phyloP scores from a whole-genome alignment of 2,888 invertebrate species.

The Drosophila ochracea region DNA sequence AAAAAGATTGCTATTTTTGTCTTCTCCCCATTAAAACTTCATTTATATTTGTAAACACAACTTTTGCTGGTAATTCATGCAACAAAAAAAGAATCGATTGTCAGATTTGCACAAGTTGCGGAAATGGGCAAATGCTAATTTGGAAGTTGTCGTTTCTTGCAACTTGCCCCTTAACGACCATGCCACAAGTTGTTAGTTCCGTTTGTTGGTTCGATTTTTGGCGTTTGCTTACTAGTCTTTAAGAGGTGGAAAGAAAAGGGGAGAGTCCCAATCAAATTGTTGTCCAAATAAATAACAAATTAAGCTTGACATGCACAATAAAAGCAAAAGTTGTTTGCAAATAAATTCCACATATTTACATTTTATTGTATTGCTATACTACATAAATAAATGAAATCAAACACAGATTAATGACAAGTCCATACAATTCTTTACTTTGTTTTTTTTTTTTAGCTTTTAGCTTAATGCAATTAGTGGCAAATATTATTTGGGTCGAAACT shows the following conservation, averaged over 20 bases:
- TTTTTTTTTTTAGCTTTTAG: neutral
- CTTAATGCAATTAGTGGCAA: slow-evolving; percentile 3
- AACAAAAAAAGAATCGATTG: slow-evolving; percentile 3
- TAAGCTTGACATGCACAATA: slow-evolving; percentile 57
- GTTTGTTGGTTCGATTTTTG: slow-evolving; percentile 72
- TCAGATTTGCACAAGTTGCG: neutral
- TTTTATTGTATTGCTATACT: neutral
- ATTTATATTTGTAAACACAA: neutral
- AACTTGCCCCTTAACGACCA: slow-evolving; percentile 5
- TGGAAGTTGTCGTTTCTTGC: neutral
- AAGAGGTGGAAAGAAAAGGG: neutral
- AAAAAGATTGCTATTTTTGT: neutral
- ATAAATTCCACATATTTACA: neutral
- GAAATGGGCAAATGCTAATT: slow-evolving; percentile 2
- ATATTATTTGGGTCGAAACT: neutral
- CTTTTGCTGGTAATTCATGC: neutral
- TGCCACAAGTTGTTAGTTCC: slow-evolving; percentile 18
- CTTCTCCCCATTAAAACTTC: neutral
- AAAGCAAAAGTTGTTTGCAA: slow-evolving; percentile 8
- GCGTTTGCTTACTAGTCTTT: slow-evolving; percentile 41
- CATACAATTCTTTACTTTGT: neutral
- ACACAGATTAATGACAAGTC: slow-evolving; percentile 12
- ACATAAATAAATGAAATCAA: slow-evolving; percentile 28
- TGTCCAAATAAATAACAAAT: slow-evolving; percentile 60
- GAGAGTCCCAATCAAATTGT: neutral